phyloP scores from a whole-genome alignment of 2,797 vertebrate species.

The Ciconia nigra region DNA sequence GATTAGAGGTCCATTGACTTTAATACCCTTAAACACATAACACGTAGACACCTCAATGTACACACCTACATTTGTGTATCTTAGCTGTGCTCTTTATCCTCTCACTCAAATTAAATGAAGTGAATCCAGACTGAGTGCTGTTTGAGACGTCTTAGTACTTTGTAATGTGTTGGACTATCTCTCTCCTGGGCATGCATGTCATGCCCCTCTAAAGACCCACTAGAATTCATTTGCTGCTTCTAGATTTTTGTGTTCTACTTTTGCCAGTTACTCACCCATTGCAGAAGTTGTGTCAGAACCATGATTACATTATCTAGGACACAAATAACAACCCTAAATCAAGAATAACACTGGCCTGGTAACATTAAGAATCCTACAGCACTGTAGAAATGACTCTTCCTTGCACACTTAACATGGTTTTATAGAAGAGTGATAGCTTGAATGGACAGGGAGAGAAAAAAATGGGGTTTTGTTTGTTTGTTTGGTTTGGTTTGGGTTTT shows the following conservation, averaged over 20 bases:
- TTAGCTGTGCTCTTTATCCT: not conserved
- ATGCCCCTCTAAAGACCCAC: not conserved
- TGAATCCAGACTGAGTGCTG: not conserved
- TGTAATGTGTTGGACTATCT: not conserved
- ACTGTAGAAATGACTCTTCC: not conserved
- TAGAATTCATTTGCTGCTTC: not conserved
- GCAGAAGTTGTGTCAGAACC: not conserved
- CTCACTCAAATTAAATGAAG: not conserved
- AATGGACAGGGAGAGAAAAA: not conserved
- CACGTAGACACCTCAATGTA: not conserved
- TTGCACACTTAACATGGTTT: not conserved
- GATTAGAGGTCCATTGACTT: not conserved
- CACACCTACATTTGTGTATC: not conserved
- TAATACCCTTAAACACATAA: not conserved
- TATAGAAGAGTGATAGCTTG: not conserved
- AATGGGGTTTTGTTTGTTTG: not conserved
- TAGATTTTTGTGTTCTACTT: not conserved
- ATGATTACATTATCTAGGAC: not conserved
- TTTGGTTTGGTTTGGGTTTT: rapidly evolving
- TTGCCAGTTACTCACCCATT: not conserved
- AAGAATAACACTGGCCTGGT: not conserved
- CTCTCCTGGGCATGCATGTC: rapidly evolving
- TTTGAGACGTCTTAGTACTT: not conserved
- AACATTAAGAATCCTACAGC: not conserved
- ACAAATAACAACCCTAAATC: not conserved